These are phyloP conservation scores for Lasaia peninsularis DNA, from an alignment of 1,140 invertebrate genomes.

Conservation along the genomic window DNA sequence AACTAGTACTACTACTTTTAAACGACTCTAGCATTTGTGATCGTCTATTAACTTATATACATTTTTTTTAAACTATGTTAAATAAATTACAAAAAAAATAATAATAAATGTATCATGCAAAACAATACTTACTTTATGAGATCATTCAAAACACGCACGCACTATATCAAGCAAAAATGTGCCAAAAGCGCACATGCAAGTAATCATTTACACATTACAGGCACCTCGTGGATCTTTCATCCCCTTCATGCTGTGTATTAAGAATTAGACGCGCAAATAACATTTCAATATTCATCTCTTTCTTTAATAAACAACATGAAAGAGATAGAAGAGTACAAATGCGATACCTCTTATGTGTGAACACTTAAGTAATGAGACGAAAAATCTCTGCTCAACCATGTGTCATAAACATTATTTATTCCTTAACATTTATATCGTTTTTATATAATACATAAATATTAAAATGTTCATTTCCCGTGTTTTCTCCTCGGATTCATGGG, in stretches of 20 bases:
- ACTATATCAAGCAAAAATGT: constrained; percentile 45
- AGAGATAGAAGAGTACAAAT: too few species aligned
- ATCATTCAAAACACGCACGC: constrained; percentile 29
- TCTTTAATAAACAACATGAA: too few species aligned
- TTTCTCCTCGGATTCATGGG: constrained; percentile 15
- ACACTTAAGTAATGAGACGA: constrained; percentile 5
- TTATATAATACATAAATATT: not conserved
- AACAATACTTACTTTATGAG: constrained; percentile 42
- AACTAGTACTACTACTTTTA: too few species aligned
- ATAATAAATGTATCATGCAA: constrained; percentile 31
- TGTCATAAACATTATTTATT: constrained; percentile 25
- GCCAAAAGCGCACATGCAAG: constrained; percentile 55
- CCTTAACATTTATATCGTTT: constrained; percentile 32
- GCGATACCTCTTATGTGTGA: too few species aligned
- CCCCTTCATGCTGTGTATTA: too few species aligned
- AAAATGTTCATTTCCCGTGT: constrained; percentile 18
- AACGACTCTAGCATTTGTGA: not conserved
- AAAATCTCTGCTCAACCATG: constrained; percentile 60
- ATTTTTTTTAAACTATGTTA: too few species aligned
- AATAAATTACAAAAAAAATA: not conserved
- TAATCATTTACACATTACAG: not conserved
- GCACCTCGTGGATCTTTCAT: too few species aligned
- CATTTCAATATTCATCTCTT: too few species aligned
- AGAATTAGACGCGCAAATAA: too few species aligned
- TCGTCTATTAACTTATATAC: too few species aligned